phyloP scores from a whole-genome alignment of 1,140 invertebrate genomes.

The Philotrypesis tridentata region DNA sequence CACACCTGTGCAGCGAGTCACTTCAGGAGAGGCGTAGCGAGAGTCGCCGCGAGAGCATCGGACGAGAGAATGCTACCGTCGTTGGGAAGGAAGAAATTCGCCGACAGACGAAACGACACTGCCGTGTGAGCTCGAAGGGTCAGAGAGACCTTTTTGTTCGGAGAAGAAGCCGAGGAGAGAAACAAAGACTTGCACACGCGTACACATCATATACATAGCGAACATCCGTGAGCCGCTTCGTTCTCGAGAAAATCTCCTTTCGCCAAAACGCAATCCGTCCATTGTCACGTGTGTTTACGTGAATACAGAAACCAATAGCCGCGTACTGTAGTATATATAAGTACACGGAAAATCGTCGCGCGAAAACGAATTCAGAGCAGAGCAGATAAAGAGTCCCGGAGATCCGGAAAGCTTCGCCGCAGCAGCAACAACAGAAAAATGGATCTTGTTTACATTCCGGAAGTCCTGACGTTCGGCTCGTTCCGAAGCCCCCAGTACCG shows the following conservation, averaged over 20 bases:
- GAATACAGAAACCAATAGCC: no score
- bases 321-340: no score
- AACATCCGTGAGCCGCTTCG: no score
- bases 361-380: neutral
- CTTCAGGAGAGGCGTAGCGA: no score
- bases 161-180: neutral
- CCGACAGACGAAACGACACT: neutral
- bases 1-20: no score
- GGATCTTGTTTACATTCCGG: conserved; percentile 70
- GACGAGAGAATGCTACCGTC: conserved; percentile 11
- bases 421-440: conserved; percentile 55
- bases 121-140: neutral
- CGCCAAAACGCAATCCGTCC: neutral
- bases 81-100: neutral
- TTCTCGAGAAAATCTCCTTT: no score
- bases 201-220: no score
- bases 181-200: neutral
- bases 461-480: conserved; percentile 70
- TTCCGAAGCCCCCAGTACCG: conserved; percentile 70
- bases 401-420: no score
- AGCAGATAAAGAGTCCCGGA: no score
- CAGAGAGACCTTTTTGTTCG: neutral
- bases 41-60: neutral
- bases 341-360: neutral
- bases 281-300: neutral